Evolutionary conservation across 2,888 invertebrate genomes (phyloP).

Genomic region (Osedax fenrisi): DNA sequence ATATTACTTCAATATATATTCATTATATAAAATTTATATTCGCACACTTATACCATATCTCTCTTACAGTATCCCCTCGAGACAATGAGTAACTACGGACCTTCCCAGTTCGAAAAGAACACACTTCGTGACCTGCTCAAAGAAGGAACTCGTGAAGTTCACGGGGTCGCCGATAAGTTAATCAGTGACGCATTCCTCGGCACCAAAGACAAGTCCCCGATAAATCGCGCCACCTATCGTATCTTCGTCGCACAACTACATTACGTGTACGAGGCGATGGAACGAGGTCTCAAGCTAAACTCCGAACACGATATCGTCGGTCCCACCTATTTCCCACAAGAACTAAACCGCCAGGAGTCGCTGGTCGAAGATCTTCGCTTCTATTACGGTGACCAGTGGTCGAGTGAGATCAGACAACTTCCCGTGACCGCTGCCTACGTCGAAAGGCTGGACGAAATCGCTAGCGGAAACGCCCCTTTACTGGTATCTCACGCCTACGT

Average conservation of each 20-base stretch:
- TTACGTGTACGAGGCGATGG: slow-evolving; percentile 33
- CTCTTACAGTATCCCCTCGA: not conserved
- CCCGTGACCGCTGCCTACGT: slow-evolving; percentile 26
- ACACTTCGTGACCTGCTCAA: slow-evolving; percentile 13
- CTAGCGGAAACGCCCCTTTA: slow-evolving; percentile 23
- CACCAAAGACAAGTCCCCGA: slow-evolving; percentile 14
- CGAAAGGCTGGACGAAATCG: slow-evolving; percentile 27
- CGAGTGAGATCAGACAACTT: slow-evolving; percentile 3
- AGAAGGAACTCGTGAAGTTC: slow-evolving; percentile 28
- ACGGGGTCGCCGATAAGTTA: slow-evolving; percentile 31
- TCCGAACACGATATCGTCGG: slow-evolving; percentile 30
- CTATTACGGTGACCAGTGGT: slow-evolving; percentile 32
- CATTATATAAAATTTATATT: no score
- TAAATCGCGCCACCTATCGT: slow-evolving; percentile 26
- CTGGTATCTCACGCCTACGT: slow-evolving; percentile 33
- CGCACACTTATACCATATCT: not conserved
- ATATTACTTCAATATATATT: no score
- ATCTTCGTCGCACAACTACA: slow-evolving; percentile 32
- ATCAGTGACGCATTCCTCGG: slow-evolving; percentile 24
- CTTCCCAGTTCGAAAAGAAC: slow-evolving; percentile 5
- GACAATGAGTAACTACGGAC: slow-evolving; percentile 2
- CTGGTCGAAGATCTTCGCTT: slow-evolving; percentile 30
- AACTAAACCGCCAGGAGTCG: slow-evolving; percentile 28
- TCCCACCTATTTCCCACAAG: slow-evolving; percentile 33
- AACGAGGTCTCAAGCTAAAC: slow-evolving; percentile 26